These are phyloP conservation scores for Aleiodes alternator DNA, from an alignment of 2,888 invertebrate species.

Conservation along the genomic window DNA sequence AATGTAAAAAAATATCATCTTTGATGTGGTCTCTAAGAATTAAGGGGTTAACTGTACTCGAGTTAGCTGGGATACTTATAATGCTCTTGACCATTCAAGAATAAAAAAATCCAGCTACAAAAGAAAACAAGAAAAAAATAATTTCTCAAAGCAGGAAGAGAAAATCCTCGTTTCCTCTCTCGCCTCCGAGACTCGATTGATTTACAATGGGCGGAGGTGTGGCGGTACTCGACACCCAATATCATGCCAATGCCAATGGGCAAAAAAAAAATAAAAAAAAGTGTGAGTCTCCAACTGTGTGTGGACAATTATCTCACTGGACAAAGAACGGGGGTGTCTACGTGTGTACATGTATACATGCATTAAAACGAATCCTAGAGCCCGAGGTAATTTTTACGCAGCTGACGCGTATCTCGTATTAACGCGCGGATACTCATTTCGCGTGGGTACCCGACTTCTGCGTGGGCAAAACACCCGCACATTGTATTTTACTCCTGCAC, in stretches of 20 bases:
- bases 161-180: slow-evolving; percentile 36
- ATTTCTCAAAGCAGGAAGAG: slow-evolving; percentile 31
- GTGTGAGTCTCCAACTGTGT: slow-evolving; percentile 39
- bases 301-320: slow-evolving; percentile 66
- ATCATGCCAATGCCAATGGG: slow-evolving; percentile 58
- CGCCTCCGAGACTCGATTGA: slow-evolving; percentile 60
- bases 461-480: slow-evolving; percentile 67
- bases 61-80: background rate
- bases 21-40: too few relatives aligned
- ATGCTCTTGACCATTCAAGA: background rate
- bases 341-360: slow-evolving; percentile 49
- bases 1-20: too few relatives aligned
- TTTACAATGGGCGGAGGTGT: slow-evolving; percentile 68
- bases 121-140: background rate
- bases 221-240: slow-evolving; percentile 67
- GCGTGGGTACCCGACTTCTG: slow-evolving; percentile 59
- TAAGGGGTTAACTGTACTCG: too few relatives aligned
- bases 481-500: slow-evolving; percentile 13
- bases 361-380: slow-evolving; percentile 41
- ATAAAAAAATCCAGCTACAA: background rate
- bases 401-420: slow-evolving; percentile 66
- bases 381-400: slow-evolving; percentile 67
- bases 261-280: background rate
- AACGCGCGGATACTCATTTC: slow-evolving; percentile 60
- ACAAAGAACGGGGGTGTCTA: slow-evolving; percentile 66